phyloP scores from a whole-genome alignment of 1,140 invertebrate species.

The Lucilia sericata region DNA sequence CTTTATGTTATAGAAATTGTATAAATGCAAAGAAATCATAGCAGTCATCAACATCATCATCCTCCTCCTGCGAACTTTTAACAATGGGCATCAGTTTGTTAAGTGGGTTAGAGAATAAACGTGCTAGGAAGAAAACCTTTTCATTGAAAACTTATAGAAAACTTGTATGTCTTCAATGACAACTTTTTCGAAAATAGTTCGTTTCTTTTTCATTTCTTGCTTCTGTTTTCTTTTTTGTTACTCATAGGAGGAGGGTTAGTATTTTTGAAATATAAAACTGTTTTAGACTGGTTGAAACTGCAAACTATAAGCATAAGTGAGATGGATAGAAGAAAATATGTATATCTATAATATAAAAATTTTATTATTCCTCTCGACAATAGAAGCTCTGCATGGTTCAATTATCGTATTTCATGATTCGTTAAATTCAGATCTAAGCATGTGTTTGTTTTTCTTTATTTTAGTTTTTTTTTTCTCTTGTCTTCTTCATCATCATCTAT shows the following conservation, averaged over 20 bases:
- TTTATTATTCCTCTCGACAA: slow-evolving; percentile 49
- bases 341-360: slow-evolving; percentile 1
- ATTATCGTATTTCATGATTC: slow-evolving; percentile 51
- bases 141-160: too few species aligned
- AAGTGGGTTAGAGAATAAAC: too few species aligned
- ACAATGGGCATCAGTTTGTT: too few species aligned
- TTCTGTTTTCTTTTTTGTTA: too few species aligned
- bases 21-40: too few species aligned
- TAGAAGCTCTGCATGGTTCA: slow-evolving; percentile 48
- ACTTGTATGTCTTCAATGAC: background rate
- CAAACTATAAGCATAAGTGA: background rate
- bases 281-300: background rate
- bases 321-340: background rate
- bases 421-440: slow-evolving; percentile 47
- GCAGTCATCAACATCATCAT: too few species aligned
- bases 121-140: too few species aligned
- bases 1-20: too few species aligned
- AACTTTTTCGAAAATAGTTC: slow-evolving; percentile 5
- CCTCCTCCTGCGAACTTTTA: too few species aligned
- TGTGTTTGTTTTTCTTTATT: slow-evolving; percentile 5
- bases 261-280: slow-evolving; percentile 19
- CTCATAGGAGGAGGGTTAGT: background rate
- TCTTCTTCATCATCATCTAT: slow-evolving; percentile 4
- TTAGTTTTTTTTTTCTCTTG: background rate
- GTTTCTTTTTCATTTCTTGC: background rate